Evolutionary conservation across 2,797 vertebrate genomes (phyloP), one percentile per base, ranked within the genome.

Genomic region (Dendrocincla tyrannina): DNA sequence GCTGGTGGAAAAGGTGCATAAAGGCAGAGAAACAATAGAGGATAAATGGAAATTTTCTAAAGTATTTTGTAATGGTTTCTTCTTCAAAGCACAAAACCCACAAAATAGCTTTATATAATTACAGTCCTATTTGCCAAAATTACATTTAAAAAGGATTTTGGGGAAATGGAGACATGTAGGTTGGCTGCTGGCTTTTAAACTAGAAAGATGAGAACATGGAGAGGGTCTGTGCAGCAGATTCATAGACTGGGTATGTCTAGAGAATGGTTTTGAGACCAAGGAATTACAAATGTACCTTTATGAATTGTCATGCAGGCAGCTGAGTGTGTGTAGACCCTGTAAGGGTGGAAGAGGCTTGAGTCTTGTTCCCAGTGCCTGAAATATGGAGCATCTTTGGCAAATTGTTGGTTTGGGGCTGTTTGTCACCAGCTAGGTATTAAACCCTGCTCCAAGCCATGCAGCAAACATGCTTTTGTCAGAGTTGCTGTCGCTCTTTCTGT

Each of bases 61-160:
- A 95, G 67, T 86, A 70, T 84, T 58, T 78, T 60, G 25, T 64
- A 86, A 81, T 90, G 73, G 63, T 63, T 93, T 91, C 77, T 59
- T 76, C 77, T 86, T 91, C 76, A 90, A 93, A 90, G 80, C 74
- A 73, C 6, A 24, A 47, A 85, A 55, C 39, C 76, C 76, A 52
- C 85, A 88, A 64, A 88, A 5, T 37, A 73, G 39, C 50, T 88
- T 91, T 93, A 90, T 90, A 73, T 75, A 89, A 75, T 87, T 85
- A 23, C 30, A 30, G 19, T 86, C 60, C 5, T 8, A 72, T 93
- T 95, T 83, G 30, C 69, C 5, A 52, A 95, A 95, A 95, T 95
- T 81, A 66, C 72, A 59, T 95, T 91, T 73, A 84, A 88, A 72
- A 66, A 47, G 88, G 55, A 69, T 95, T 94, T 94, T 95, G 42